Conservation (phyloP, 2,888 invertebrate genomes). For the Serripes groenlandicus region DNA sequence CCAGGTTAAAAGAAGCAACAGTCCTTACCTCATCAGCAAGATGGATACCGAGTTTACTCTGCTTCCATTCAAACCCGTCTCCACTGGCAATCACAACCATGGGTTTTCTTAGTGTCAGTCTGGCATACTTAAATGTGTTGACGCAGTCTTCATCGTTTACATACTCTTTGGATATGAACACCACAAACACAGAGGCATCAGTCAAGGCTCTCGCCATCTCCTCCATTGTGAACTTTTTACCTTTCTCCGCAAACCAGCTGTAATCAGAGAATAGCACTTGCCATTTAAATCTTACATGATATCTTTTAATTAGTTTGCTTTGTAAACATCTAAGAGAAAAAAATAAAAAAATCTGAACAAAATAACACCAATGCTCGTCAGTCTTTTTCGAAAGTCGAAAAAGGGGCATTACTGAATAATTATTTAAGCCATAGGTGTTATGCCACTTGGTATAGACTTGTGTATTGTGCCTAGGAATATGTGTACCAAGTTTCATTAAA, state of each 20-base stretch:
- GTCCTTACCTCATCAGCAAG: constrained; percentile 80
- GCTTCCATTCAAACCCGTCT: constrained; percentile 77
- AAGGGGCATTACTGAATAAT: too few relatives aligned
- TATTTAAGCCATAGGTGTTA: too few relatives aligned
- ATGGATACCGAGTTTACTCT: constrained; percentile 79
- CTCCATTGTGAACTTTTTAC: constrained; percentile 57
- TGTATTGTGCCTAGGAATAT: too few relatives aligned
- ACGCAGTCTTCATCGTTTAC: constrained; percentile 77
- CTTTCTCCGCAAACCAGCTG: constrained; percentile 68
- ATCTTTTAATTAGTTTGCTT: neutral
- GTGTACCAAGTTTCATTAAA: too few relatives aligned
- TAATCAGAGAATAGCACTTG: constrained; percentile 7
- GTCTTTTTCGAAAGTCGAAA: too few relatives aligned
- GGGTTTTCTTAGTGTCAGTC: constrained; percentile 76
- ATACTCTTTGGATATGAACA: constrained; percentile 80
- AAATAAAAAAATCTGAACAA: too few relatives aligned
- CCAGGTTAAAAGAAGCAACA: too few relatives aligned
- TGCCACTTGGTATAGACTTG: too few relatives aligned
- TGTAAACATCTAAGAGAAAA: too few relatives aligned
- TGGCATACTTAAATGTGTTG: constrained; percentile 81
- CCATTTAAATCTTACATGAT: neutral
- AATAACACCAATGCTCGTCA: too few relatives aligned
- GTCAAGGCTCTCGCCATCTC: constrained; percentile 79
- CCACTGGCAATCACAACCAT: constrained; percentile 80
- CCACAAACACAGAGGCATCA: constrained; percentile 80